Percentiles rank a stretch among this genome's conserved stretches.
phyloP scores from a whole-genome alignment of 2,888 invertebrate genomes.

The Eristalis pertinax region DNA sequence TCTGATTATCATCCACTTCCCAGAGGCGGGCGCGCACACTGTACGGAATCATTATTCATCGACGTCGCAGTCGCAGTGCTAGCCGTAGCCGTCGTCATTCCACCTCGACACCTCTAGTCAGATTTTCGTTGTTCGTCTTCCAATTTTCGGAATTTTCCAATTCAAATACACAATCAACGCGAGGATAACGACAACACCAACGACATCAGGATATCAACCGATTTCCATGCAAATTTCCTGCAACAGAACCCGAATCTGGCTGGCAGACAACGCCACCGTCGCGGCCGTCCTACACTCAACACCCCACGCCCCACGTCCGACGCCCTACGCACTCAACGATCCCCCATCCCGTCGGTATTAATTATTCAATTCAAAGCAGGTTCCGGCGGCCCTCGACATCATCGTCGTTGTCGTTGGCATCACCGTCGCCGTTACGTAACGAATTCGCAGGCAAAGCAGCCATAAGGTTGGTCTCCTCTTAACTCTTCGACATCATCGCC shows the following conservation, averaged over 20 bases:
- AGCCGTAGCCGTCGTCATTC: slow-evolving; percentile 26
- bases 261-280: neutral
- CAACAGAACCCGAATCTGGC: slow-evolving; percentile 56
- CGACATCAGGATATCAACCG: slow-evolving; percentile 70
- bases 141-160: slow-evolving; percentile 66
- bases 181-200: slow-evolving; percentile 40
- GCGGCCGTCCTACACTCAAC: neutral
- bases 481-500: slow-evolving; percentile 34
- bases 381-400: slow-evolving; percentile 22
- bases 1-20: slow-evolving; percentile 55
- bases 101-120: slow-evolving; percentile 62
- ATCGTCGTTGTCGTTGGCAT: neutral
- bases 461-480: slow-evolving; percentile 39
- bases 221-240: slow-evolving; percentile 73
- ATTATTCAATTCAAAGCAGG: slow-evolving; percentile 71
- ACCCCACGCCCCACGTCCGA: no score
- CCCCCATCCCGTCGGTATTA: slow-evolving; percentile 43
- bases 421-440: slow-evolving; percentile 6
- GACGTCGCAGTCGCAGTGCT: slow-evolving; percentile 11
- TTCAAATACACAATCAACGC: slow-evolving; percentile 68
- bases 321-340: slow-evolving; percentile 37
- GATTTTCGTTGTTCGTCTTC: slow-evolving; percentile 65
- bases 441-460: slow-evolving; percentile 33
- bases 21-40: slow-evolving; percentile 9
- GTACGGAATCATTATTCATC: slow-evolving; percentile 64